Percentiles rank a stretch among this genome's conserved stretches.
These are phyloP conservation scores for Protaetia brevitarsis DNA, from an alignment of 1,140 invertebrate genomes.

Conservation along the genomic window DNA sequence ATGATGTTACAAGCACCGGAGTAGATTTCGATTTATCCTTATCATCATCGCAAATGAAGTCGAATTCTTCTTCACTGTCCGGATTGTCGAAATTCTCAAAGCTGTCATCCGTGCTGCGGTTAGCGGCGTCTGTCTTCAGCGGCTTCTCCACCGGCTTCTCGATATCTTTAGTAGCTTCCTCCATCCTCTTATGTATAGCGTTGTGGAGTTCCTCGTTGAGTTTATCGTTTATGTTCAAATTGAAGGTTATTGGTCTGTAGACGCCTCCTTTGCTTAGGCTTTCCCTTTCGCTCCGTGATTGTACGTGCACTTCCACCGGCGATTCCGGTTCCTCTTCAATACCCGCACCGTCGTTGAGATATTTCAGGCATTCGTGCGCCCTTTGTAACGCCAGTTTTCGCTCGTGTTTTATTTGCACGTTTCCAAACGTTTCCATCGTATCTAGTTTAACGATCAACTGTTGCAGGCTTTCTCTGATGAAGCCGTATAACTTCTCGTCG, in stretches of 20 bases:
- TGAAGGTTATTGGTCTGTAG: conserved; percentile 5
- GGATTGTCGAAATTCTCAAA: conserved; percentile 18
- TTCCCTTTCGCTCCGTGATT: not conserved
- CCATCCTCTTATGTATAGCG: conserved; percentile 8
- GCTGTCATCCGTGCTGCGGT: not conserved
- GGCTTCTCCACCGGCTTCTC: not conserved
- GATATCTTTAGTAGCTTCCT: conserved; percentile 14
- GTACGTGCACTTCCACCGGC: not conserved
- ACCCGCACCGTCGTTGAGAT: not conserved
- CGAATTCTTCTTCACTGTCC: conserved; percentile 18
- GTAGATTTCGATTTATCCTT: conserved; percentile 6
- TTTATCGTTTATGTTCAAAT: conserved; percentile 18
- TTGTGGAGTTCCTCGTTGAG: conserved; percentile 1
- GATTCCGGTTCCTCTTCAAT: not conserved
- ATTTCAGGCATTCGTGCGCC: conserved; percentile 1
- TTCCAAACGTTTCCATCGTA: conserved; percentile 1
- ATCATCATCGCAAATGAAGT: not conserved
- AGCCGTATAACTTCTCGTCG: conserved; percentile 13
- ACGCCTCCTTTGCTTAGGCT: not conserved
- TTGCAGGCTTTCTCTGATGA: conserved; percentile 14
- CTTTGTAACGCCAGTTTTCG: conserved; percentile 15
- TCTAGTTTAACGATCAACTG: conserved; percentile 22
- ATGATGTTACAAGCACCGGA: conserved; percentile 7
- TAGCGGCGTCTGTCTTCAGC: not conserved
- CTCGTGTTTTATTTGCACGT: conserved; percentile 12